A percentile compares a stretch with the other conserved stretches of the same genome.
These are phyloP conservation scores for Siniperca chuatsi DNA, from an alignment of 2,113 vertebrate genomes.

Conservation along the genomic window DNA sequence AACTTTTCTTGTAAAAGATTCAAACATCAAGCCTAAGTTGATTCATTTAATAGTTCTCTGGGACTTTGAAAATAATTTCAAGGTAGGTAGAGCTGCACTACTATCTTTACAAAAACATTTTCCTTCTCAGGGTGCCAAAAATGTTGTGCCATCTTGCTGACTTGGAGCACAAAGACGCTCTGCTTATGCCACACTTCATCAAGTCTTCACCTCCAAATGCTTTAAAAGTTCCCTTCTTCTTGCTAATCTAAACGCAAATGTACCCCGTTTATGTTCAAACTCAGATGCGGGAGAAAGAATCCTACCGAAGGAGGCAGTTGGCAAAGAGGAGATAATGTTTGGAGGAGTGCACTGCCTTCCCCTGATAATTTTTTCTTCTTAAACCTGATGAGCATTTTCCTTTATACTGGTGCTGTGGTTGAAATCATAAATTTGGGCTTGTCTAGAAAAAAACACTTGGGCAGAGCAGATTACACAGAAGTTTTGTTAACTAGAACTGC, in stretches of 20 bases:
- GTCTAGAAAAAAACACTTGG: constrained; percentile 18
- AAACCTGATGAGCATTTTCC: constrained; percentile 65
- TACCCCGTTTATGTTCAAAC: constrained; percentile 59
- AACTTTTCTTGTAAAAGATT: not conserved
- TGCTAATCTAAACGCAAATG: constrained; percentile 80
- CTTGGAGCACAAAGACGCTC: constrained; percentile 42
- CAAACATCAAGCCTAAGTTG: not conserved
- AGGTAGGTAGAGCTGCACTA: constrained; percentile 12
- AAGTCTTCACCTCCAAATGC: constrained; percentile 57
- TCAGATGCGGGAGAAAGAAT: constrained; percentile 39
- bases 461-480: constrained; percentile 40
- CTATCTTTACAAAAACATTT: constrained; percentile 39
- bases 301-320: constrained; percentile 54
- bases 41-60: constrained; percentile 17
- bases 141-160: constrained; percentile 25
- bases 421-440: constrained; percentile 63
- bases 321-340: constrained; percentile 67
- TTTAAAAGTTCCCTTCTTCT: constrained; percentile 55
- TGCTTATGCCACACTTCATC: constrained; percentile 62
- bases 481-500: constrained; percentile 45
- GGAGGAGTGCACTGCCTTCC: constrained; percentile 50
- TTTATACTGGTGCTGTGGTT: constrained; percentile 47
- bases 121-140: constrained; percentile 37
- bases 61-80: constrained; percentile 35
- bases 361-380: constrained; percentile 63